phyloP scores from a whole-genome alignment of 2,113 vertebrate species.

The Lanius ludovicianus region DNA sequence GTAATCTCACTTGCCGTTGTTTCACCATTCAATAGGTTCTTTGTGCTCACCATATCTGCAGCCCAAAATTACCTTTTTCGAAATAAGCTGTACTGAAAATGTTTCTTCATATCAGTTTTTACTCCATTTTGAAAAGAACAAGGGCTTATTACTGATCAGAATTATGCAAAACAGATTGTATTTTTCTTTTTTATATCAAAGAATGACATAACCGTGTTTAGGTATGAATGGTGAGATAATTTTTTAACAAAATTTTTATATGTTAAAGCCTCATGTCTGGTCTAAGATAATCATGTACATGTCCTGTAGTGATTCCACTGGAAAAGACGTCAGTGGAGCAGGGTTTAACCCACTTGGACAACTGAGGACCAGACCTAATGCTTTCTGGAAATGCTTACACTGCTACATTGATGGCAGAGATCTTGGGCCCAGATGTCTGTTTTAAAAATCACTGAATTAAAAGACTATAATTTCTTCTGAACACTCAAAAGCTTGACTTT shows the following conservation, averaged over 20 bases:
- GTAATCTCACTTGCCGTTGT: background rate
- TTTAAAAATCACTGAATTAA: background rate
- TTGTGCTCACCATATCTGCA: background rate
- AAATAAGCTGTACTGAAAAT: background rate
- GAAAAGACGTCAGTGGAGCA: background rate
- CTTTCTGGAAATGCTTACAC: background rate
- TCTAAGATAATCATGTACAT: background rate
- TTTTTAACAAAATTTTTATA: background rate
- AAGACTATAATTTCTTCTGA: background rate
- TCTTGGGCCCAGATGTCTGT: background rate
- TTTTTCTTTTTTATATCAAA: slow-evolving; percentile 1
- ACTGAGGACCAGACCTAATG: background rate
- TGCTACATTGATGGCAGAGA: background rate
- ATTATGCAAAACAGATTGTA: background rate
- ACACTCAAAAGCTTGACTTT: background rate
- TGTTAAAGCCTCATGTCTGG: background rate
- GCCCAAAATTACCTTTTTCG: rapidly evolving
- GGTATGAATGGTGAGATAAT: background rate
- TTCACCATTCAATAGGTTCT: background rate
- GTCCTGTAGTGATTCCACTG: background rate
- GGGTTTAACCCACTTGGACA: background rate
- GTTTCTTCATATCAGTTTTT: background rate
- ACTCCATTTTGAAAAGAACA: background rate
- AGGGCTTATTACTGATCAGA: background rate
- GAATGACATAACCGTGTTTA: background rate